Base-by-base conservation (phyloP, 1,140 invertebrate genomes). In the Sinella curviseta region DNA sequence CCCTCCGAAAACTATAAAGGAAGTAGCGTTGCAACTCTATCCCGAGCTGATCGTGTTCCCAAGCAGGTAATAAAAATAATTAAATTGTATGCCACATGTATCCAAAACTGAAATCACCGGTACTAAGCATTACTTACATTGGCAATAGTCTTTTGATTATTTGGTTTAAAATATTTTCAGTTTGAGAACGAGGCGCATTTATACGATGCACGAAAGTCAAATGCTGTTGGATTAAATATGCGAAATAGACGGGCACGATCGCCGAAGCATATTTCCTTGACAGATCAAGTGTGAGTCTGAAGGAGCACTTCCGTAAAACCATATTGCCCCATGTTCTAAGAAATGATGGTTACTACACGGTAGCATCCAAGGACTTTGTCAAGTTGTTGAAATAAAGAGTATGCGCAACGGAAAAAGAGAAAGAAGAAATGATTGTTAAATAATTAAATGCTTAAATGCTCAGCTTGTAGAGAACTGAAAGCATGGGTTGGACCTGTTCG, bases 311-410 rank as follows among this genome's bases (percentile, higher is more conserved):
- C 65, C 26, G 65, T 24, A 70, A 70, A 70, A 70, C 65, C 1
- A 70, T 70, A 12, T n/a, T 70, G 14, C 65, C 65, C 4, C 65
- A 70, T 33, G 31, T 70, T 2, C 3, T 70, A 14, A 12, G 8
- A 31, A 70, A 70, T 33, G 65, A 70, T 70, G 65, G 65, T n/a
- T 70, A 70, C 24, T 70, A 70, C n/a, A 70, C 65, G 8, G n/a
- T 70, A 12, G 12, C 28, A 1, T 3, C 2, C 28, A 33, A 30
- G 8, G 65, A 70, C 30, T 33, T 16, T n/a, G 24, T 14, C 8
- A 60, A 26, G 24, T 60, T 60, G 8, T n/a, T 3, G 24, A 16
- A 14, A n/a, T n/a, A n/a, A n/a, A n/a, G n/a, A n/a, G n/a, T n/a
- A n/a, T n/a, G n/a, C n/a, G 24, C 12, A 14, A 26, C 24, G 24